Evolutionary conservation across 2,113 vertebrate species (phyloP), one percentile per base, ranked within the genome.

Genomic region (Patagioenas fasciata): DNA sequence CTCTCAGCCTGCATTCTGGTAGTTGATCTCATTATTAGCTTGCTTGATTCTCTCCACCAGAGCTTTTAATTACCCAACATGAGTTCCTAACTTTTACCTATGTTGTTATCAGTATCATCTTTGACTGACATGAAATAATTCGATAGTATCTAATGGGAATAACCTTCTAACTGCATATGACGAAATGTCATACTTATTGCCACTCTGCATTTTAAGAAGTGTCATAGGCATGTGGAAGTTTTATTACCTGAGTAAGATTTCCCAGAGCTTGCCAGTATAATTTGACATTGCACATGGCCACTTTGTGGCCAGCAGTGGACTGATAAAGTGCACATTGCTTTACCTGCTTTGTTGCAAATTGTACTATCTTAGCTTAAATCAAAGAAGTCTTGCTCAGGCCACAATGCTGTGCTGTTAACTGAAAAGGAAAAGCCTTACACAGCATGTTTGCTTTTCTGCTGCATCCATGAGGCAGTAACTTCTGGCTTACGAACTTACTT

Each of bases 391-490:
- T 79, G 36, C 28, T 40, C 66, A 28, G 36, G 25, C 18, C 11
- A 21, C 9, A 19, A 1, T 66, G 18, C 60, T 73, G 40, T 66
- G 83, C 58, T 82, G 53, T 82, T 25, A 72, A 9, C 20, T 67
- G 17, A 38, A 20, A 67, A 60, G 62, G 44, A 50, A 69, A 61
- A 54, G 31, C 80, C 31, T 58, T 74, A 23, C 21, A 25, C 11
- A 34, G 34, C 31, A 16, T 50, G 16, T 14, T 66, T 85, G 29
- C 20, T 79, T 31, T 75, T 15, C 50, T 42, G 26, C 61, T 24
- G 17, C 15, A 7, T 60, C n/a, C 20, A 3, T 1, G 0, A 5
- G 3, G 3, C 1, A 2, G 9, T 50, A 71, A 26, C 19, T 69
- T 94, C n/a, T 84, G 54, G 5, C 32, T 81, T 36, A 71, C 65